Evolutionary conservation across 2,888 invertebrate species (phyloP), one percentile per base, ranked within the genome.

Genomic region (Diadromus collaris): DNA sequence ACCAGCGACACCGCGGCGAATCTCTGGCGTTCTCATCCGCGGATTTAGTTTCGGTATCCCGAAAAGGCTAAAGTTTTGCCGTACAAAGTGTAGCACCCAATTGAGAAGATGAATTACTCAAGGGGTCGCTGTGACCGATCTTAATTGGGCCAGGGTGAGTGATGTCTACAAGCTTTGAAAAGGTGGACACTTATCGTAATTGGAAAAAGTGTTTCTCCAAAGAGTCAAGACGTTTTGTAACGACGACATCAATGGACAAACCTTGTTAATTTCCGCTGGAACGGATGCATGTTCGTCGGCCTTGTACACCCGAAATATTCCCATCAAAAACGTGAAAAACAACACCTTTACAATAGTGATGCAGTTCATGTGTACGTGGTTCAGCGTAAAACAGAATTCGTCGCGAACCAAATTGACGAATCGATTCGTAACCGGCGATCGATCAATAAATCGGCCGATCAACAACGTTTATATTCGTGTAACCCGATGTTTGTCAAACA

Each of bases 1-100:
- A 67, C 44, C 16, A 16, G 13, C 60, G 58, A 58, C 38, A 32
- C 48, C 34, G 48, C 46, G 41, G 16, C 27, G 67, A 67, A 65
- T 60, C 38, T 32, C 67, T 68, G 41, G 38, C 21, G 54, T 32
- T 75, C 46, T 71, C 29, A 34, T 34, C 46, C 29, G 27, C 46
- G 64, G 65, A 65, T 71, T 63, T 44, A 68, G n/a, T 69, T 54
- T 41, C 6, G 41, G 61, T n/a, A 51, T 69, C 32, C 41, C 34
- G n/a, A 27, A 51, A 54, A 38, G 41, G 29, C 54, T 61, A n/a
- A 56, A 54, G 48, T 46, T 61, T 63, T 54, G 41, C 44, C 61
- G 32, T 24, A 44, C 54, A 21, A 56, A 32, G 38, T 21, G 34
- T 44, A 61, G 29, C 48, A 29, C 32, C 34, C 54, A 32, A 61